phyloP scores from a whole-genome alignment of 2,888 invertebrate genomes.

The Liopterus haemorrhoidalis region DNA sequence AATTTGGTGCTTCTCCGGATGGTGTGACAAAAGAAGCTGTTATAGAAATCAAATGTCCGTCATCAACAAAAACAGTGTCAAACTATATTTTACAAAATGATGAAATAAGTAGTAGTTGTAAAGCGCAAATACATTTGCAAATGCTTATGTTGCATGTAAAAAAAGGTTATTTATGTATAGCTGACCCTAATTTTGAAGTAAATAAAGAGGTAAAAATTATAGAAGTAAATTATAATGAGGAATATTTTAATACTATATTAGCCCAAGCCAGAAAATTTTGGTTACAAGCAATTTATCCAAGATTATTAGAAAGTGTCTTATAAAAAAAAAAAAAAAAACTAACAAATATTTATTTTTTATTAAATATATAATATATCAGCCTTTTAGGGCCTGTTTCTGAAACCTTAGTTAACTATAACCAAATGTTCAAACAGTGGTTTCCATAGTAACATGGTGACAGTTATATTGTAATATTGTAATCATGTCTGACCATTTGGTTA shows the following conservation, averaged over 20 bases:
- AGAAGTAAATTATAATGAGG: background rate
- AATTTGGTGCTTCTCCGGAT: slow-evolving; percentile 25
- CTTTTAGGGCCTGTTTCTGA: too few relatives aligned
- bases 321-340: background rate
- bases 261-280: background rate
- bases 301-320: background rate
- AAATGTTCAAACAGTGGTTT: too few relatives aligned
- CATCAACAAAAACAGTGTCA: slow-evolving; percentile 7
- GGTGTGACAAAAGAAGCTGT: slow-evolving; percentile 9
- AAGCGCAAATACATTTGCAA: slow-evolving; percentile 34
- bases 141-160: slow-evolving; percentile 31
- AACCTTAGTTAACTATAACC: too few relatives aligned
- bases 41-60: slow-evolving; percentile 30
- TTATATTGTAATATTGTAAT: too few relatives aligned
- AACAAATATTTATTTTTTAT: slow-evolving; percentile 2
- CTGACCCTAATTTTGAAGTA: slow-evolving; percentile 16
- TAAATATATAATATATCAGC: slow-evolving; percentile 9
- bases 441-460: too few relatives aligned
- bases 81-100: slow-evolving; percentile 5
- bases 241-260: background rate
- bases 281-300: background rate
- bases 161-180: slow-evolving; percentile 19
- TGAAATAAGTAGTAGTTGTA: slow-evolving; percentile 22
- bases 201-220: slow-evolving; percentile 5
- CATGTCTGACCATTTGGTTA: too few relatives aligned